Evolutionary conservation across 1,140 invertebrate genomes (phyloP).

Genomic region (Pteromalus puparum): DNA sequence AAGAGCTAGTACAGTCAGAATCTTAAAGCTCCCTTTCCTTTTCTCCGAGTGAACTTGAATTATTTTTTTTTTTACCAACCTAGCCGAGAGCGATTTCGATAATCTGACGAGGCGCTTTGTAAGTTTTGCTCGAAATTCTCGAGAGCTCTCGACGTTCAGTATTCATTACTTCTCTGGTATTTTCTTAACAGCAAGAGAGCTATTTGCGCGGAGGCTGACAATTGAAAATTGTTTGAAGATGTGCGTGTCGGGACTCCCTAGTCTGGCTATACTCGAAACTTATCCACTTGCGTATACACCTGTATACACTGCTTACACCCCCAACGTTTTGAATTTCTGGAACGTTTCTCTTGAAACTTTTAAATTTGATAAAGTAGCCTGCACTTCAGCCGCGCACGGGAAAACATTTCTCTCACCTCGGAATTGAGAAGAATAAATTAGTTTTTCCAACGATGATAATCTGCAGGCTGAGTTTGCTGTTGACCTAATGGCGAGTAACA

Average conservation of each 20-base stretch:
- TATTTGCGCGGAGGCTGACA: not conserved
- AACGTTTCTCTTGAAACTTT: not conserved
- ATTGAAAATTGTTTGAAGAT: not conserved
- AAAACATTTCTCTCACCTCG: not conserved
- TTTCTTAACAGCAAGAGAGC: not conserved
- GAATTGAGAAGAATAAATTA: slow-evolving; percentile 1
- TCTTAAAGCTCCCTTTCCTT: not conserved
- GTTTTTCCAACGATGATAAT: not conserved
- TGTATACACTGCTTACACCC: not conserved
- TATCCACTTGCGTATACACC: not conserved
- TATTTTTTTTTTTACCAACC: not conserved
- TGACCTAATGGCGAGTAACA: not conserved
- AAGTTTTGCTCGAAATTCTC: too few species aligned
- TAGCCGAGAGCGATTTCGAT: not conserved
- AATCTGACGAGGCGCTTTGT: not conserved
- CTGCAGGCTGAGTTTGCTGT: not conserved
- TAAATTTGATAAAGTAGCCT: not conserved
- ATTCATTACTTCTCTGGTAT: not conserved
- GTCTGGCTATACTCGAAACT: not conserved
- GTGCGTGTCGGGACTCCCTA: not conserved
- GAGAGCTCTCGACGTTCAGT: not conserved
- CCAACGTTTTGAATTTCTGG: not conserved
- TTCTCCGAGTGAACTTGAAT: not conserved
- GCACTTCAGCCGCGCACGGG: not conserved
- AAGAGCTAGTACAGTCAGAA: not conserved